Base-by-base conservation (phyloP, 2,888 invertebrate genomes). In the Candidula unifasciata region DNA sequence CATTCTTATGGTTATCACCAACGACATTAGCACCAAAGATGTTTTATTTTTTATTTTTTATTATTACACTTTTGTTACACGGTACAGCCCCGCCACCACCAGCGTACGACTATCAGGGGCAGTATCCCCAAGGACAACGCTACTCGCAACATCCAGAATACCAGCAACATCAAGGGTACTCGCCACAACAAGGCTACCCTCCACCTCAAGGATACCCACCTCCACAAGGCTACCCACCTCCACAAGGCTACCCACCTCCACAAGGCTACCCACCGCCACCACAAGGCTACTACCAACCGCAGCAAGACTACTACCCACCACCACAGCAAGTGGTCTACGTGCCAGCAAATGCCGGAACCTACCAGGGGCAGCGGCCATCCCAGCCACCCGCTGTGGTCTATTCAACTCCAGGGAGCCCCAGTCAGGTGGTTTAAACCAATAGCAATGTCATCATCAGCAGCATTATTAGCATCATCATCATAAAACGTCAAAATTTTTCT, bases 1-100 rank as follows among this genome's bases (percentile, higher is more conserved):
- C n/a, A n/a, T n/a, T n/a, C n/a, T n/a, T n/a, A n/a, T n/a, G n/a
- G n/a, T n/a, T n/a, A n/a, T n/a, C n/a, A n/a, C n/a, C n/a, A n/a
- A n/a, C n/a, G n/a, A n/a, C n/a, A n/a, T n/a, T n/a, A n/a, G n/a
- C n/a, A n/a, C n/a, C n/a, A n/a, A n/a, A n/a, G n/a, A n/a, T n/a
- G n/a, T n/a, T n/a, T n/a, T n/a, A n/a, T n/a, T n/a, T n/a, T n/a
- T n/a, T n/a, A 44, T 6, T 44, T 44, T 44, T 44, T 6, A 44
- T 10, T 13, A 30, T 71, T 33, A 79, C 79, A 74, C 84, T 79
- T 66, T 74, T 73, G 69, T 68, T 76, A 82, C 57, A 8, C 77
- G 85, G 44, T 44, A 13, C 44, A 44, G 44, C 13, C 44, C 44
- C 37, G 37, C 79, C 83, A 78, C 60, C 74, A 60, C 71, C 74